Conservation (phyloP, 2,797 vertebrate genomes). For the Bryconaethiops microstoma region DNA sequence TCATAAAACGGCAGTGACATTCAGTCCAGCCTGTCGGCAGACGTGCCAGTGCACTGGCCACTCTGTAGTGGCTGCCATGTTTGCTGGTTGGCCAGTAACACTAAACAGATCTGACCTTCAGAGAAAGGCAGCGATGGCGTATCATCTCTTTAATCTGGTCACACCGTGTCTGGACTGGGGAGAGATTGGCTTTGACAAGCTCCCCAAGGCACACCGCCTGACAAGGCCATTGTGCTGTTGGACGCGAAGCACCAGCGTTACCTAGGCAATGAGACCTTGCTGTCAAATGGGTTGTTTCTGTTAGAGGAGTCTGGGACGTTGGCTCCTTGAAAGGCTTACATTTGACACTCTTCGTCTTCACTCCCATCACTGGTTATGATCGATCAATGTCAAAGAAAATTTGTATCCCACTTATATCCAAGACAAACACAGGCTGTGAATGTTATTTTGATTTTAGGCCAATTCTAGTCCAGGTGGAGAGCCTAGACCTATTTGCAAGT, state of each 20-base stretch:
- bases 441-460: neutral
- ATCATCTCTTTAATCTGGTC: slow-evolving; percentile 58
- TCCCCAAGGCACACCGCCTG: slow-evolving; percentile 46
- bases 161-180: slow-evolving; percentile 48
- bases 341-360: neutral
- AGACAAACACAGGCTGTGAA: neutral
- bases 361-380: neutral
- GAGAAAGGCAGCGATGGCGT: slow-evolving; percentile 40
- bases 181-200: slow-evolving; percentile 54
- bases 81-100: slow-evolving; percentile 38
- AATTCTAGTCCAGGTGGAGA: neutral
- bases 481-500: no score
- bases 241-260: slow-evolving; percentile 24
- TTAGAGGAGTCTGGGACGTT: slow-evolving; percentile 2
- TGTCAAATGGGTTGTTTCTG: slow-evolving; percentile 19
- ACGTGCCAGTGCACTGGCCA: slow-evolving; percentile 33
- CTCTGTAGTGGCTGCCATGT: slow-evolving; percentile 43
- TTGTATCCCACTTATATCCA: neutral
- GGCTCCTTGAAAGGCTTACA: neutral
- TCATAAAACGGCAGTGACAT: slow-evolving; percentile 26
- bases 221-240: slow-evolving; percentile 33
- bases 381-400: neutral
- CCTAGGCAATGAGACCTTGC: slow-evolving; percentile 39
- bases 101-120: slow-evolving; percentile 60
- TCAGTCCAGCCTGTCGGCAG: slow-evolving; percentile 27